Evolutionary conservation across 2,797 vertebrate genomes (phyloP), one percentile per base, ranked within the genome.

Genomic region (Microchirus variegatus): DNA sequence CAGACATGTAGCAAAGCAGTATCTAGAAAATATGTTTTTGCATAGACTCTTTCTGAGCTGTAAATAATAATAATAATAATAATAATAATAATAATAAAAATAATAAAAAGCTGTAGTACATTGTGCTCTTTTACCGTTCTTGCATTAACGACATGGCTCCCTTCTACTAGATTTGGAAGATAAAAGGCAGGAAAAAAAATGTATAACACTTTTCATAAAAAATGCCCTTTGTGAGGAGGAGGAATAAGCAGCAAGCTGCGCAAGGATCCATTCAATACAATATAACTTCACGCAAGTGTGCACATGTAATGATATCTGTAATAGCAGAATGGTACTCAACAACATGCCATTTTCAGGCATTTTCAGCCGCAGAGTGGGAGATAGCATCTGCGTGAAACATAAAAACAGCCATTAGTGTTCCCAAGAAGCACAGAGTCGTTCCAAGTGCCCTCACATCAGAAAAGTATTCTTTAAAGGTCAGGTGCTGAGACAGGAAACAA

Each of bases 351-450:
- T 85, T 77, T 59, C 52, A 54, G 54, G 7, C 54, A 59, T 59
- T 66, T 75, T 3, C 19, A 42, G 37, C 73, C 17, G 66, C 48
- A 40, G 43, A 59, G 41, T 11, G 40, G 18, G 44, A 66, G 59
- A 61, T 48, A 38, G 37, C 8, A 5, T 53, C 53, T 5, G n/a
- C 54, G 57, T 40, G 43, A 54, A 60, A 53, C 66, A 63, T 50
- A 70, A 65, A 73, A 60, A 46, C 54, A 61, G 42, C 52, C 59
- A 81, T 79, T 82, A 74, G 47, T 18, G 17, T 45, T 76, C 55
- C 9, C 16, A 58, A 50, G 47, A 43, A 19, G 37, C 60, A 50
- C 52, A 22, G n/a, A 38, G 38, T 47, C 47, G 35, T 37, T 17
- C 17, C 51, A 0, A 3, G 46, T 40, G 2, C 19, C 42, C 9